Evolutionary conservation across 2,113 vertebrate genomes (phyloP).

Genomic region (Peromyscus polionotus): DNA sequence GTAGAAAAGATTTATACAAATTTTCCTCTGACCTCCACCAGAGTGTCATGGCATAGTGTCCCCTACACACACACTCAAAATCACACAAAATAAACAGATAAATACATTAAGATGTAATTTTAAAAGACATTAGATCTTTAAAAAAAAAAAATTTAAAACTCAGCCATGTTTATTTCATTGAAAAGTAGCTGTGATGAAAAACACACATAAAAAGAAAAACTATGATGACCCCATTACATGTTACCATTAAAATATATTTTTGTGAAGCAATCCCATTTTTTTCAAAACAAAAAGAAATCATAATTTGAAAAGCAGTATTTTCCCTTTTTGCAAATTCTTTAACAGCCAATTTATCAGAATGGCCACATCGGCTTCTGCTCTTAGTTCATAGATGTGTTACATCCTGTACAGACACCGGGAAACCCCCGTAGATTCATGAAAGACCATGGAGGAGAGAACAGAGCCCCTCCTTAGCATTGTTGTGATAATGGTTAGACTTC

Average conservation of each 20-base stretch:
- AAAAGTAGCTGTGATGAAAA: slow-evolving; percentile 35
- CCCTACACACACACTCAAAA: background rate
- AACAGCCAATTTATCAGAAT: background rate
- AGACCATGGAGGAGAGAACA: background rate
- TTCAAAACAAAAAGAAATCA: background rate
- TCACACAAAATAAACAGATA: background rate
- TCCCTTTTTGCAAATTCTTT: slow-evolving; percentile 32
- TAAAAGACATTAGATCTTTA: background rate
- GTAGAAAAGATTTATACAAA: too few relatives aligned
- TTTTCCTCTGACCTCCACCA: background rate
- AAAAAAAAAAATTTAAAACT: background rate
- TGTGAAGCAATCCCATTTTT: slow-evolving; percentile 13
- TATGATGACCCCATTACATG: background rate
- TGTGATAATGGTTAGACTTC: background rate
- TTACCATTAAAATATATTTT: slow-evolving; percentile 28
- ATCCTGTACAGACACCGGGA: background rate
- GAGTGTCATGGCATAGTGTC: background rate
- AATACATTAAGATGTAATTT: background rate
- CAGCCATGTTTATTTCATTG: background rate
- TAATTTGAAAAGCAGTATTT: background rate
- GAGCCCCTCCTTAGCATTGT: background rate
- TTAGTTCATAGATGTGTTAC: background rate
- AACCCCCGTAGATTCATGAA: background rate
- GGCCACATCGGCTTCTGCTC: background rate
- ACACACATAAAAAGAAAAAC: background rate